phyloP scores from a whole-genome alignment of 2,888 invertebrate genomes.

The Taphrorychus bicolor region DNA sequence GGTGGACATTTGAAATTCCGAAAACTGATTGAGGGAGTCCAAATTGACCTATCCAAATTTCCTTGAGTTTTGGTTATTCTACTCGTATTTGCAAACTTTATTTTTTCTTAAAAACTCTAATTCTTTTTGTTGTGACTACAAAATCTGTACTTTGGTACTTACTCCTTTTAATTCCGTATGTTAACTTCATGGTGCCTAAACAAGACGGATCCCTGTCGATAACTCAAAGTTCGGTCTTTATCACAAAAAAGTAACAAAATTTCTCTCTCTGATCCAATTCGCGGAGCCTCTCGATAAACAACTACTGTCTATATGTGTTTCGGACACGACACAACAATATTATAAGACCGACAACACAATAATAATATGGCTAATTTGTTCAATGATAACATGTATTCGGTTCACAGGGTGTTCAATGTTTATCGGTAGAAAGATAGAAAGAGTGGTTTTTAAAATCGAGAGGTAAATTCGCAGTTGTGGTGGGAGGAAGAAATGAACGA shows the following conservation, averaged over 20 bases:
- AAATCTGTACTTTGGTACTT: constrained; percentile 1
- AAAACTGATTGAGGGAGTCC: too few relatives aligned
- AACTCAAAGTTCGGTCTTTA: background rate
- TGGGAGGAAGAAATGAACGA: constrained; percentile 9
- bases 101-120: too few relatives aligned
- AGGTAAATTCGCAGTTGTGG: constrained; percentile 7
- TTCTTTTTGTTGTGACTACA: too few relatives aligned
- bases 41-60: too few relatives aligned
- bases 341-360: background rate
- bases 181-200: constrained; percentile 14
- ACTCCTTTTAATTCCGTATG: constrained; percentile 23
- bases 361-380: background rate
- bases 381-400: constrained; percentile 7
- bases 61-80: too few relatives aligned
- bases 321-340: background rate
- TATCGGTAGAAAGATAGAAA: constrained; percentile 11
- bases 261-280: too few relatives aligned
- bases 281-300: too few relatives aligned
- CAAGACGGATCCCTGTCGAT: background rate
- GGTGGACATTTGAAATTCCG: too few relatives aligned
- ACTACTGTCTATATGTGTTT: too few relatives aligned
- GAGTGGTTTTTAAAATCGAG: constrained; percentile 29
- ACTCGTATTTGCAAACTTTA: too few relatives aligned
- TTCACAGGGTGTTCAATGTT: constrained; percentile 13
- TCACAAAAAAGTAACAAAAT: background rate